phyloP scores from a whole-genome alignment of 2,797 vertebrate genomes.

The Brotula barbata region DNA sequence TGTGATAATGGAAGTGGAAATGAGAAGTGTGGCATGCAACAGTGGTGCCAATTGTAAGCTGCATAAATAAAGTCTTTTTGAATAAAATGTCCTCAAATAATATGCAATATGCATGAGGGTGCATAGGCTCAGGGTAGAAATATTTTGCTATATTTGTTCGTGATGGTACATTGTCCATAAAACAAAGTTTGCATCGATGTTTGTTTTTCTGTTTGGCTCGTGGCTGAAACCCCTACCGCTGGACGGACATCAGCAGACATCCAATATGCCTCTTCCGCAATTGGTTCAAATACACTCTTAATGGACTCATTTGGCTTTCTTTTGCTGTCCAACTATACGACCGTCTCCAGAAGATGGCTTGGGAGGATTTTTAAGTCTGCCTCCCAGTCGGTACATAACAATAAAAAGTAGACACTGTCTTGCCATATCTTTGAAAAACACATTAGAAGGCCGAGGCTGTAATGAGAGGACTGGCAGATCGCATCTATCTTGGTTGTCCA shows the following conservation, averaged over 20 bases:
- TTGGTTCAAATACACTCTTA: slow-evolving; percentile 59
- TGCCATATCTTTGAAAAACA: slow-evolving; percentile 28
- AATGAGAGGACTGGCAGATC: slow-evolving; percentile 55
- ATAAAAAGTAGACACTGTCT: slow-evolving; percentile 50
- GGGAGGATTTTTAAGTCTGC: slow-evolving; percentile 41
- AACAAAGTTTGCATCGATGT: slow-evolving; percentile 5
- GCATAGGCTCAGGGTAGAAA: slow-evolving; percentile 4
- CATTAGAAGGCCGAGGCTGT: slow-evolving; percentile 32
- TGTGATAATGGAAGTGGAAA: slow-evolving; percentile 42
- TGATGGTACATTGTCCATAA: not conserved
- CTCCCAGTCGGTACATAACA: slow-evolving; percentile 34
- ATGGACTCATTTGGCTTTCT: slow-evolving; percentile 59
- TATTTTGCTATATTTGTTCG: slow-evolving; percentile 9
- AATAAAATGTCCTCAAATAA: slow-evolving; percentile 28
- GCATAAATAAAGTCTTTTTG: slow-evolving; percentile 46
- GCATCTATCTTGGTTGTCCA: slow-evolving; percentile 59
- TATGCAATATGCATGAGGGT: slow-evolving; percentile 16
- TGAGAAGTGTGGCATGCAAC: slow-evolving; percentile 26
- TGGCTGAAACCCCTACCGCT: slow-evolving; percentile 27
- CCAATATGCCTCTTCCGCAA: slow-evolving; percentile 50
- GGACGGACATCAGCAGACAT: slow-evolving; percentile 38
- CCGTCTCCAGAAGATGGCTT: slow-evolving; percentile 52
- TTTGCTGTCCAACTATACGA: slow-evolving; percentile 52
- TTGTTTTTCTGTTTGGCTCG: slow-evolving; percentile 17
- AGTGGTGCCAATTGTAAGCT: slow-evolving; percentile 37